Percentiles rank a stretch among this genome's conserved stretches.
These are phyloP conservation scores for Benthosema pterotum DNA, from an alignment of 2,797 vertebrate genomes.

Conservation along the genomic window DNA sequence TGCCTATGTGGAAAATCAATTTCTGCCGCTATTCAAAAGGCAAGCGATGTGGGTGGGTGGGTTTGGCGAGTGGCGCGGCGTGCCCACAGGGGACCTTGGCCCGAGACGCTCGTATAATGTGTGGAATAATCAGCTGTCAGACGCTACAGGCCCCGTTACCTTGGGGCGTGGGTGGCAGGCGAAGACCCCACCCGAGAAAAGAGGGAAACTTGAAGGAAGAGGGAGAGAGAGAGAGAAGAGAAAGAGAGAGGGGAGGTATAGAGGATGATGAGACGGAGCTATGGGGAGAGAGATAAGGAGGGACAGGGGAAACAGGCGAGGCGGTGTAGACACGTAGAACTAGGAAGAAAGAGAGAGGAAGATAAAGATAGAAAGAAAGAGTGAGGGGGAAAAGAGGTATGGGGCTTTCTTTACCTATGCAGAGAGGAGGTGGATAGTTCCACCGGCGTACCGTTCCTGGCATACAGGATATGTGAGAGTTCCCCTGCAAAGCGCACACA, in stretches of 20 bases:
- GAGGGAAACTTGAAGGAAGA: background rate
- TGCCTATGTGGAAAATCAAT: background rate
- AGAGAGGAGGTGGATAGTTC: constrained; percentile 98
- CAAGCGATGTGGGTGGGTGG: background rate
- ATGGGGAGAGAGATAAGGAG: background rate
- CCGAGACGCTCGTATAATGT: background rate
- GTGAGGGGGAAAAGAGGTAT: background rate
- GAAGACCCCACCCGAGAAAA: background rate
- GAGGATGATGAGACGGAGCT: background rate
- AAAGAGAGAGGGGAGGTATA: background rate
- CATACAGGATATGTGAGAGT: constrained; percentile 98
- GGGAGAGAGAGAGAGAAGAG: background rate
- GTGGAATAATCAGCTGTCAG: constrained; percentile 1
- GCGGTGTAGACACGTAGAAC: background rate
- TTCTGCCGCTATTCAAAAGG: background rate
- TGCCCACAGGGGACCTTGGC: background rate
- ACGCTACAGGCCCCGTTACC: background rate
- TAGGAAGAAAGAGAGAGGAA: background rate
- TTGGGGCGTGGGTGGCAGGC: constrained; percentile 1
- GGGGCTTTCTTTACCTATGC: constrained; percentile 86
- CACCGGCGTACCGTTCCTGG: constrained; percentile 95
- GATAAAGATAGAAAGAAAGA: constrained; percentile 7
- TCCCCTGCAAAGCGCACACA: constrained; percentile 81
- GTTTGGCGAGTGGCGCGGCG: background rate
- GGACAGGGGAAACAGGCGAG: background rate